phyloP scores from a whole-genome alignment of 2,888 invertebrate species.

The Druceiella hillmani region DNA sequence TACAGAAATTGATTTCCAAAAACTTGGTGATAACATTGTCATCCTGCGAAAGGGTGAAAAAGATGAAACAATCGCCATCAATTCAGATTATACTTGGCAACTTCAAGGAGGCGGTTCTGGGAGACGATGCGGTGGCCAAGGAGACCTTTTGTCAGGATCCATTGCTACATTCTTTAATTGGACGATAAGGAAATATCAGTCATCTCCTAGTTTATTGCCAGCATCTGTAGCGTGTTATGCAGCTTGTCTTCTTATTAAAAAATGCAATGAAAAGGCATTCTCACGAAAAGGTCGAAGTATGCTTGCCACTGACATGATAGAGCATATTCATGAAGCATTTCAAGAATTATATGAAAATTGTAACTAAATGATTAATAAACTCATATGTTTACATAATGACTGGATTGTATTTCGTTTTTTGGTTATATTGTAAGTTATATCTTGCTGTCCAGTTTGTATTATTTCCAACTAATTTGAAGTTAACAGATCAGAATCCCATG shows the following conservation, averaged over 20 bases:
- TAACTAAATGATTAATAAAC: neutral
- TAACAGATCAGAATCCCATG: no score
- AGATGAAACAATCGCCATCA: constrained; percentile 61
- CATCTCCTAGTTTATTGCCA: constrained; percentile 45
- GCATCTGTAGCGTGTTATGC: constrained; percentile 74
- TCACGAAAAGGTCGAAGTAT: constrained; percentile 73
- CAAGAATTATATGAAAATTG: constrained; percentile 37
- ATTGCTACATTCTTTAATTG: constrained; percentile 81
- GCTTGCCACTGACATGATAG: constrained; percentile 84
- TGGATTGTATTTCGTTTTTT: neutral
- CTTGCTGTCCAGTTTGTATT: no score
- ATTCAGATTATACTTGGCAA: constrained; percentile 41
- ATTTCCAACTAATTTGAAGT: no score
- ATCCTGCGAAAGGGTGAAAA: constrained; percentile 73
- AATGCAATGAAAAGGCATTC: constrained; percentile 78
- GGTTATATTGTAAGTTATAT: no score
- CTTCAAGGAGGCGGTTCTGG: constrained; percentile 72
- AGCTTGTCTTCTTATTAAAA: constrained; percentile 74
- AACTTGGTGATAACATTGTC: constrained; percentile 53
- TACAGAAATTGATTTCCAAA: constrained; percentile 39
- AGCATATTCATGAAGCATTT: constrained; percentile 73
- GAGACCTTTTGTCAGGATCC: constrained; percentile 87
- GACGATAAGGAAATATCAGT: constrained; percentile 51
- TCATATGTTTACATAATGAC: neutral
- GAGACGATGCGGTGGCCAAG: constrained; percentile 95